A percentile compares a stretch with the other conserved stretches of the same genome.
These are phyloP conservation scores for Rhamphomyia laevipes DNA, from an alignment of 2,888 invertebrate genomes.

Conservation along the genomic window DNA sequence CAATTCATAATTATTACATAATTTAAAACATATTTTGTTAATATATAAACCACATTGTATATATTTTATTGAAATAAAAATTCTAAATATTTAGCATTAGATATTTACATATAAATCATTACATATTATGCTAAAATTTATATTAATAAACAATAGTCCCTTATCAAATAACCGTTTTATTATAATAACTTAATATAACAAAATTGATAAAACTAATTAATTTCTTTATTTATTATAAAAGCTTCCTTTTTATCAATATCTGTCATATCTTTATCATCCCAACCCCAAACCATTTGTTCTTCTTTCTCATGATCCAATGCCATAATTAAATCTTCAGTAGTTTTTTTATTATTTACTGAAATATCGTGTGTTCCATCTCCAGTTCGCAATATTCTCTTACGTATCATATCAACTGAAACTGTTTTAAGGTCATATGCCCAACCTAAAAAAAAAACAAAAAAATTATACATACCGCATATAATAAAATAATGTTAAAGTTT, in stretches of 20 bases:
- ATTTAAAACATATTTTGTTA: no score
- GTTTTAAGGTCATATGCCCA: constrained; percentile 78
- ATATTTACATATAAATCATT: no score
- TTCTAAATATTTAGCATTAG: no score
- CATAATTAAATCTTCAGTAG: constrained; percentile 22
- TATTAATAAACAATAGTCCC: no score
- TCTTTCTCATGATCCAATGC: constrained; percentile 33
- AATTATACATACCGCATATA: not conserved
- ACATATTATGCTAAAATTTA: no score
- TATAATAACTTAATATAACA: no score
- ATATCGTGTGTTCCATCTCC: constrained; percentile 54
- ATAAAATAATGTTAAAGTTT: not conserved
- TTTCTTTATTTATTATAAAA: constrained; percentile 18
- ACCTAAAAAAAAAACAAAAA: constrained; percentile 40
- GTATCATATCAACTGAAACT: constrained; percentile 57
- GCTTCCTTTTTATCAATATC: constrained; percentile 51
- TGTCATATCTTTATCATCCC: constrained; percentile 68
- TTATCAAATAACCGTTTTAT: no score
- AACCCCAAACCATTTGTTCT: constrained; percentile 60
- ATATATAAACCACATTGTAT: no score
- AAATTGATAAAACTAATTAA: not conserved
- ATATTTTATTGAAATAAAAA: no score
- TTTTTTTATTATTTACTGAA: constrained; percentile 21
- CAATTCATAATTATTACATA: no score
- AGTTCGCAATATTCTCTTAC: constrained; percentile 55